These are phyloP conservation scores for Clinocottus analis DNA, from an alignment of 2,113 vertebrate species.

Conservation along the genomic window DNA sequence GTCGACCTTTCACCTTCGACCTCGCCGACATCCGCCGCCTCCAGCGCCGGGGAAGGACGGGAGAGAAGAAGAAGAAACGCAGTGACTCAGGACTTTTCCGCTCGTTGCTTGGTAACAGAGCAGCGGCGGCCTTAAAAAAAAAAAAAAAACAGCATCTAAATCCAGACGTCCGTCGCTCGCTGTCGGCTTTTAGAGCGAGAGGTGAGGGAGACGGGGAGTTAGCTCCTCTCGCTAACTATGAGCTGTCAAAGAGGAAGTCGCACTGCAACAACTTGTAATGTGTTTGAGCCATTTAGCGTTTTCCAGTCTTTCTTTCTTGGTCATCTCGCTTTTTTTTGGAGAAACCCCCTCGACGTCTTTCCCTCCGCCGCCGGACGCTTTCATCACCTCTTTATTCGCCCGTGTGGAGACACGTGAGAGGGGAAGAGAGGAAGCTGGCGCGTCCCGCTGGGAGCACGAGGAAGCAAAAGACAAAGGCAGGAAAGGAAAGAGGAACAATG, in stretches of 20 bases:
- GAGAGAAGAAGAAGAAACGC: not conserved
- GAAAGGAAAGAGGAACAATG: constrained; percentile 29
- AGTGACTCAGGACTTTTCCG: constrained; percentile 64
- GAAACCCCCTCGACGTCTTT: constrained; percentile 23
- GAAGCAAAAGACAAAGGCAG: constrained; percentile 19
- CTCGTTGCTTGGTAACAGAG: constrained; percentile 72
- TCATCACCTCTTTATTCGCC: constrained; percentile 51
- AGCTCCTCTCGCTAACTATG: constrained; percentile 19
- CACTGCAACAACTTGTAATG: constrained; percentile 22
- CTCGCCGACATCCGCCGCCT: constrained; percentile 58
- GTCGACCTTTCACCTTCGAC: constrained; percentile 49
- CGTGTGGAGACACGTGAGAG: constrained; percentile 36
- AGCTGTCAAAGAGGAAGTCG: constrained; percentile 17
- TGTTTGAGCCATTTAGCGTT: constrained; percentile 13
- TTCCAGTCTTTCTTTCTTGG: not conserved
- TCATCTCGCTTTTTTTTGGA: constrained; percentile 5
- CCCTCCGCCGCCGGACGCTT: constrained; percentile 41
- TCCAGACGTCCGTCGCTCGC: constrained; percentile 33
- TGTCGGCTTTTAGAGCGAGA: constrained; percentile 14
- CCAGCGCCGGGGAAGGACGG: constrained; percentile 19
- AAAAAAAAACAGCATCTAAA: constrained; percentile 39
- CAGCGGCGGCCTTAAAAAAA: constrained; percentile 40
- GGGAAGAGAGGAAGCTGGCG: constrained; percentile 21
- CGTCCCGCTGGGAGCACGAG: constrained; percentile 42
- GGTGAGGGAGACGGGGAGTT: not conserved